Percentiles rank a stretch among this genome's conserved stretches.
Evolutionary conservation across 2,888 invertebrate species (phyloP).

Genomic region (Tinea semifulvella): DNA sequence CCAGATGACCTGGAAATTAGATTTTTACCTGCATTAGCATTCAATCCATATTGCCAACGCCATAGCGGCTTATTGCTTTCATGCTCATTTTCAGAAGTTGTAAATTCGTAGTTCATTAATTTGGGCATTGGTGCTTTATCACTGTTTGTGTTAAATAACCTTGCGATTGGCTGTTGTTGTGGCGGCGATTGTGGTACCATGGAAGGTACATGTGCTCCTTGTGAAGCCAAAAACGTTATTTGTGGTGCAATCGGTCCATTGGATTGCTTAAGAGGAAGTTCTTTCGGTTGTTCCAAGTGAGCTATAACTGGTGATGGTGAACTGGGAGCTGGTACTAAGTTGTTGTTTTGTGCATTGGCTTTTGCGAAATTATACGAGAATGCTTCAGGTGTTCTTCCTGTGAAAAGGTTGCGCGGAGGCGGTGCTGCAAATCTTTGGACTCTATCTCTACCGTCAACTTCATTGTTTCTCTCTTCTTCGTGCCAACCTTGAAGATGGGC

Average conservation of each 20-base stretch:
- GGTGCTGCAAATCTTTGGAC: constrained; percentile 27
- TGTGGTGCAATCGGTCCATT: constrained; percentile 48
- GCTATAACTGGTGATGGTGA: constrained; percentile 39
- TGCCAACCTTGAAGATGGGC: constrained; percentile 44
- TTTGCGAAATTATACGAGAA: constrained; percentile 45
- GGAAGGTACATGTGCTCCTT: constrained; percentile 51
- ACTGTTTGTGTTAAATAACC: constrained; percentile 31
- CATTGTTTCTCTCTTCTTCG: constrained; percentile 37
- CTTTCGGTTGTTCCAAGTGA: constrained; percentile 33
- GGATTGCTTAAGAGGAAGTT: constrained; percentile 36
- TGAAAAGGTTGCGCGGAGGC: constrained; percentile 41
- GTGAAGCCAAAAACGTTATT: constrained; percentile 57
- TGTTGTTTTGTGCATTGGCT: constrained; percentile 35
- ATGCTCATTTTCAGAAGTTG: constrained; percentile 38
- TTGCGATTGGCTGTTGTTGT: constrained; percentile 34
- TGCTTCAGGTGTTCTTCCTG: constrained; percentile 57
- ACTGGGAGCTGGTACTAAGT: constrained; percentile 38
- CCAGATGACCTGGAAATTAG: constrained; percentile 53
- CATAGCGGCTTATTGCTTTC: constrained; percentile 49
- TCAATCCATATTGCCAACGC: constrained; percentile 57
- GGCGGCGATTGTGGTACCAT: constrained; percentile 31
- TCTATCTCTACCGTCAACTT: constrained; percentile 33
- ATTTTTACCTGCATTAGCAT: constrained; percentile 42
- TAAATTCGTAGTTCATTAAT: constrained; percentile 51
- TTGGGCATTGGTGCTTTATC: constrained; percentile 50